Base-by-base conservation (phyloP, 1,140 invertebrate genomes). In the Musca vetustissima region DNA sequence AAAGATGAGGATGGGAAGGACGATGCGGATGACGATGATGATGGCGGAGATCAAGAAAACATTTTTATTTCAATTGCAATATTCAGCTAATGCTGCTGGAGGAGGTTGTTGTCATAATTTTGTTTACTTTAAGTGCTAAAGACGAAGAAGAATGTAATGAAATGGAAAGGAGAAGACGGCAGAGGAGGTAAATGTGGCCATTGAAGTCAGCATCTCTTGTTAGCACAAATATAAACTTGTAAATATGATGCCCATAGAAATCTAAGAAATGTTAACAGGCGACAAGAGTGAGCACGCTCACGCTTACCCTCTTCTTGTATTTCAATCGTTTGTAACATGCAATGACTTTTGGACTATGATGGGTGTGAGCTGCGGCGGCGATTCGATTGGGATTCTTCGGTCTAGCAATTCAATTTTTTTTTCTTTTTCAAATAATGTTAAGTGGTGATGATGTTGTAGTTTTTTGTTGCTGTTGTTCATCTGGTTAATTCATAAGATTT, bases 221-320 rank as follows among this genome's bases (percentile, higher is more conserved):
- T 79, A 79, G 75, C 77, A 77, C 75, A 79, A 79, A 61, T 79
- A 79, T 79, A 79, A 79, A 79, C 77, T 79, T 79, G 77, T 79
- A 79, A 79, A 79, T 79, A 79, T 79, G 77, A 79, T 79, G 77
- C 77, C 75, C 73, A 76, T 78, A 76, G 77, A 79, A 79, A 79
- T 79, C 72, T 75, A 77, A 76, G 75, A 76, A 77, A 79, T 61
- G 57, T 61, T 61, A 61, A 61, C 57, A 32, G 28, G 53, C 24
- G 53, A 13, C 53, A 11, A 13, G 36, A 4, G 36, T 6, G 36
- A 3, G 8, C 8, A 8, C 28, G 28, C 8, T 28, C 28, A 28
- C 28, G 28, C 52, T 55, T 21, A 55, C 24, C 25, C n/a, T n/a
- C n/a, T 15, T 61, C 14, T 61, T 17, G 28, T 61, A 14, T 19